Evolutionary conservation across 2,797 vertebrate species (phyloP), one percentile per base, ranked within the genome.

Genomic region (Danio kyathit): DNA sequence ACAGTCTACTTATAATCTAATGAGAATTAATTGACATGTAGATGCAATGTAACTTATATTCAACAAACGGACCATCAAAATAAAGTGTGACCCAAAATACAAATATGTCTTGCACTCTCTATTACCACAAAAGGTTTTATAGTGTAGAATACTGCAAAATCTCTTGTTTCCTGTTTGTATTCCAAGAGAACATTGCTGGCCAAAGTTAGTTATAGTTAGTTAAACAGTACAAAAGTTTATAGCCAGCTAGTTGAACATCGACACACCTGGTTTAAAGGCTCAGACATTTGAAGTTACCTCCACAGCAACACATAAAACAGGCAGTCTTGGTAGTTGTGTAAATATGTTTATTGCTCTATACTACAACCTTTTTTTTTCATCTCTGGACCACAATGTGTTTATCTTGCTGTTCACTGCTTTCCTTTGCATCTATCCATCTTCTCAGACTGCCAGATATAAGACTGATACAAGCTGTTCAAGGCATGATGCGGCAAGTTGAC

Each of bases 401-500:
- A 67, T 77, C 59, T 21, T 8, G 52, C 11, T 64, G 48, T 77
- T 70, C 60, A 38, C 80, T n/a, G 83, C 88, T 66, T 84, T 86
- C 82, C 81, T 87, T 78, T 29, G 71, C 16, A 85, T 86, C 84
- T 89, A 88, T 91, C 89, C 83, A 86, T 90, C 87, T 90, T 89
- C 86, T 83, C 82, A 63, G 77, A 74, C 87, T 89, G 88, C 85
- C 89, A 86, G 80, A 77, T 74, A 87, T 86, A 86, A 89, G 89
- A 89, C 88, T 90, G 91, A 91, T 91, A 84, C 85, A 84, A 87
- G 74, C 46, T 6, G 86, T 85, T 88, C 86, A 83, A 83, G 86
- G 87, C 57, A 13, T 51, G 49, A 29, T 29, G 29, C 29, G 3
- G 29, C 29, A 29, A 3, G 29, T 29, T 29, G 3, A 29, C 29